Conservation (phyloP, 2,113 vertebrate genomes). For the Brevimyrus niger region DNA sequence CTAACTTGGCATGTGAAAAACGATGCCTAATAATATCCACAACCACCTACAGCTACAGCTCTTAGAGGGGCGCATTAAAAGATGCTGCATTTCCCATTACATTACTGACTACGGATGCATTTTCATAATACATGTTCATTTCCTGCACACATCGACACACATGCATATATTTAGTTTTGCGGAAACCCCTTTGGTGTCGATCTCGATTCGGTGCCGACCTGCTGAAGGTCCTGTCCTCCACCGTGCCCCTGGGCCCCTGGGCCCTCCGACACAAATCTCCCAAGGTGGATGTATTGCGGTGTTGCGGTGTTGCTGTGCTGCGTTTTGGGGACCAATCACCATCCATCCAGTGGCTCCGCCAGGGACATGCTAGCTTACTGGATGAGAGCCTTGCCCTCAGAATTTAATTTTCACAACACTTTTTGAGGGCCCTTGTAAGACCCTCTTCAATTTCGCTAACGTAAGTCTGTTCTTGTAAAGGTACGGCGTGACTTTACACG, state of each 20-base stretch:
- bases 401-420: not conserved
- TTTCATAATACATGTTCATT: not conserved
- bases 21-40: not conserved
- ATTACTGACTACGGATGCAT: not conserved
- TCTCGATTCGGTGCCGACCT: not conserved
- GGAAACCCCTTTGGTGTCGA: not conserved
- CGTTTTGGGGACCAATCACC: not conserved
- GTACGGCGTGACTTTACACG: not conserved
- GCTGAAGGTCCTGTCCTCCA: not conserved
- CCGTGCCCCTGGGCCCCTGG: no score
- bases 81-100: not conserved
- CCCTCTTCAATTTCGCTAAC: not conserved
- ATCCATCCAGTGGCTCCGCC: not conserved
- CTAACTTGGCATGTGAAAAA: not conserved
- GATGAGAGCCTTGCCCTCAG: not conserved
- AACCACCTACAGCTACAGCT: not conserved
- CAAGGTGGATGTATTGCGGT: not conserved
- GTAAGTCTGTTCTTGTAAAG: not conserved
- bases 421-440: not conserved
- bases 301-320: not conserved
- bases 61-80: not conserved
- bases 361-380: not conserved
- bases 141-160: not conserved
- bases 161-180: not conserved
- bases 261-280: not conserved